phyloP scores from a whole-genome alignment of 1,140 invertebrate genomes.

The Trialeurodes vaporariorum region DNA sequence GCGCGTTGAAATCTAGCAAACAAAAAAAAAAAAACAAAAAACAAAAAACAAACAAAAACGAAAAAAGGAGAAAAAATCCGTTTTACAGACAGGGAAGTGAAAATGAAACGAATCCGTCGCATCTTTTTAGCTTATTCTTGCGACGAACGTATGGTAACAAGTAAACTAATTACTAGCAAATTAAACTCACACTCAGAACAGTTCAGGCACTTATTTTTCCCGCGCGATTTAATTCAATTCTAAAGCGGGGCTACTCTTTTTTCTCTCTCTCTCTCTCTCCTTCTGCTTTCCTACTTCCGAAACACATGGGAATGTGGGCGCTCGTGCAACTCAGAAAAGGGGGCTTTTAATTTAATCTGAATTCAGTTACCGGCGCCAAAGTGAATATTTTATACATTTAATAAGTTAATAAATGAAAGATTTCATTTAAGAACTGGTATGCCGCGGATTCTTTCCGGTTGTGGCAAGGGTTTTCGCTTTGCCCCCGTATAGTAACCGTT shows the following conservation, averaged over 20 bases:
- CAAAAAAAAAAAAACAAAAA: no score
- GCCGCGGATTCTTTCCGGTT: not conserved
- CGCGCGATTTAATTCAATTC: not conserved
- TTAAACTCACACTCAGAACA: not conserved
- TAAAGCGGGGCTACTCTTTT: not conserved
- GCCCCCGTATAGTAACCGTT: no score
- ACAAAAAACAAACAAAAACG: no score
- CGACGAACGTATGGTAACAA: not conserved
- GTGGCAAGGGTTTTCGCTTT: not conserved
- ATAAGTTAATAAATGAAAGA: not conserved
- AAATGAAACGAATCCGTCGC: not conserved
- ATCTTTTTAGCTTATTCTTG: not conserved
- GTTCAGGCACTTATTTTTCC: not conserved
- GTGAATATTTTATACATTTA: not conserved
- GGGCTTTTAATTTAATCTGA: not conserved
- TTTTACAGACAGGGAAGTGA: not conserved
- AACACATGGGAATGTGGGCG: not conserved
- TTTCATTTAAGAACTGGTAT: not conserved
- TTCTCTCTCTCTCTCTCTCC: not conserved
- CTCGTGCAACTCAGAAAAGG: not conserved
- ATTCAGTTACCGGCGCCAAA: not conserved
- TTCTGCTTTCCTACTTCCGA: not conserved
- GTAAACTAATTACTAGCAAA: not conserved
- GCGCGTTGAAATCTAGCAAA: no score
- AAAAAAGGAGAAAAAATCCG: no score